These are phyloP conservation scores for Melikaiella ostensackeni DNA, from an alignment of 2,888 invertebrate genomes.

Conservation along the genomic window DNA sequence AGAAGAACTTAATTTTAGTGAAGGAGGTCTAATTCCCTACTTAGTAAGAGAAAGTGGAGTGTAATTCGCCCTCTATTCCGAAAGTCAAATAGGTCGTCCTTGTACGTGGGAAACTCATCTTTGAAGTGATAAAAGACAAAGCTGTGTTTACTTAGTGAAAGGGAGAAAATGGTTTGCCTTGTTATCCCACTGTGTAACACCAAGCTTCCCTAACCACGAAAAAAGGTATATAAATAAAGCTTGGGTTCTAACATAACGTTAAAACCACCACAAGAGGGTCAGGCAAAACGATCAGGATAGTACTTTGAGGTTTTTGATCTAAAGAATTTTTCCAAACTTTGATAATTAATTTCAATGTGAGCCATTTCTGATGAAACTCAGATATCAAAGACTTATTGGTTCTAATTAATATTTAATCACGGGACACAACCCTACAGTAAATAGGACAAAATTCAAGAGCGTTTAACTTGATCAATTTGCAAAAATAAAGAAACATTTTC, in stretches of 20 bases:
- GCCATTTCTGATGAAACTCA: no score
- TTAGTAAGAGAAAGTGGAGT: neutral
- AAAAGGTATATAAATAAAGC: neutral
- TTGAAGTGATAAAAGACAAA: neutral
- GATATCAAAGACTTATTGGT: no score
- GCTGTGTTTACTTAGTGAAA: slow-evolving; percentile 1
- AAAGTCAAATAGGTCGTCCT: neutral
- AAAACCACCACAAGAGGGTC: neutral
- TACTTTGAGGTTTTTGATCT: neutral
- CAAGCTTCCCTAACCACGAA: neutral
- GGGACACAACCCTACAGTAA: no score
- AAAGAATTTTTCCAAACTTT: neutral
- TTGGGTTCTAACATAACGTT: neutral
- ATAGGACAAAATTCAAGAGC: no score
- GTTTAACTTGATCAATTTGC: no score
- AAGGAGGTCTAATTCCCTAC: neutral
- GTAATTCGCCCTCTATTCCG: neutral
- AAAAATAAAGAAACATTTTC: no score
- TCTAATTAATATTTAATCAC: no score
- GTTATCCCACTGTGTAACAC: neutral
- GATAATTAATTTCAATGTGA: neutral
- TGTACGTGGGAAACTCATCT: neutral
- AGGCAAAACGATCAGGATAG: neutral
- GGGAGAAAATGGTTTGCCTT: neutral
- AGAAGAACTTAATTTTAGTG: neutral